Evolutionary conservation across 1,140 invertebrate species (phyloP), one percentile per base, ranked within the genome.

Genomic region (Lerema accius): DNA sequence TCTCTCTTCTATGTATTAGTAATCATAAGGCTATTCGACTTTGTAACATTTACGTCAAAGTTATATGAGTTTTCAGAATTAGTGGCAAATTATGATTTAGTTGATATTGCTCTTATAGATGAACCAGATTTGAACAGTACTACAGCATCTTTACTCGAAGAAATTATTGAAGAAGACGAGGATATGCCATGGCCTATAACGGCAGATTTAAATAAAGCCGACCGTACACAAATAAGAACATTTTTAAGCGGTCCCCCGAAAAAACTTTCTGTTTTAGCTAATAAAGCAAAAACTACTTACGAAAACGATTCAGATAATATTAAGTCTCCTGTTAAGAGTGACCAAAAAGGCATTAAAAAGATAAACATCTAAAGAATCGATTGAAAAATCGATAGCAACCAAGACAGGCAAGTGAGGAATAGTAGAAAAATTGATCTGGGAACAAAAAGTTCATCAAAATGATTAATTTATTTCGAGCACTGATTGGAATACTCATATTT

Each of bases 21-120:
- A 17, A 69, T 60, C 13, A 60, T 77, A 32, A 78, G 82, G 56
- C 42, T 83, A 26, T 69, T 65, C 26, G 80, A 86, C 16, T 77
- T 62, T 59, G 56, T 86, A 10, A 65, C 65, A 48, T 84, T 84
- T 74, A 77, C 84, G 62, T 80, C 78, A 3, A 84, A 82, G 65
- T 62, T 83, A 53, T 63, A 79, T 17, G 80, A 86, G 63, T 76
- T 86, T 26, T 77, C 73, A 4, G 67, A 82, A 65, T 68, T 83
- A 10, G 82, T 83, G 76, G 71, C 61, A 65, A 70, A 82, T 55
- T 83, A 79, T 62, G 69, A 83, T 43, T 49, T 84, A 4, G 13
- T 83, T 17, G 78, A 84, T 43, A 70, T 80, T 11, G 65, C 59
- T 13, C 66, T 68, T 46, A 53, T 62, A 49, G 45, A 51, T 39